These are phyloP conservation scores for Heliornis fulica DNA, from an alignment of 2,113 vertebrate species.

Conservation along the genomic window DNA sequence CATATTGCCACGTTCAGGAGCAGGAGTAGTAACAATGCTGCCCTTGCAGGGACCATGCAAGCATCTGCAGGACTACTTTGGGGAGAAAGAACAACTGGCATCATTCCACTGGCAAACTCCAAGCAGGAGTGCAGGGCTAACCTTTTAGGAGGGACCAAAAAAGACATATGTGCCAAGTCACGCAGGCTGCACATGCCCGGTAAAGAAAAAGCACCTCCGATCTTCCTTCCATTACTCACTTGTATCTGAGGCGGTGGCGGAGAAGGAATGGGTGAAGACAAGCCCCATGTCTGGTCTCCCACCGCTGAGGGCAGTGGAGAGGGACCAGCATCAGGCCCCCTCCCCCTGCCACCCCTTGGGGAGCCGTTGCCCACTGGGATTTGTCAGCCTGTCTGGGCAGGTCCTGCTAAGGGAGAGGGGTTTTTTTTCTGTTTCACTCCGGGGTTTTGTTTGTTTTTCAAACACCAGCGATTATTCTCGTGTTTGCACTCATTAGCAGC, in stretches of 20 bases:
- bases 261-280: not conserved
- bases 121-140: not conserved
- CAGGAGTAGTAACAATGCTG: not conserved
- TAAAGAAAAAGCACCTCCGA: rapidly evolving
- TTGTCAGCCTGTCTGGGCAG: not conserved
- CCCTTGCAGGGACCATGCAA: not conserved
- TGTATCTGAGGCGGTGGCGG: not conserved
- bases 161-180: not conserved
- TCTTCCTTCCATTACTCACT: not conserved
- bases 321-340: not conserved
- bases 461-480: not conserved
- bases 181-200: not conserved
- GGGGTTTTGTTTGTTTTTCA: not conserved
- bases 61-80: not conserved
- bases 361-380: not conserved
- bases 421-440: not conserved
- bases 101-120: not conserved
- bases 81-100: not conserved
- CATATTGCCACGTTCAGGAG: not conserved
- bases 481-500: slow-evolving; percentile 10
- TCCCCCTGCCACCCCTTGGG: not conserved
- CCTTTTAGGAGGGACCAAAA: not conserved
- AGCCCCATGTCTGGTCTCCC: not conserved
- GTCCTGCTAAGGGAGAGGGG: rapidly evolving
- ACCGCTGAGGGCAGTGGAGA: rapidly evolving